phyloP scores from a whole-genome alignment of 2,888 invertebrate species.

The Drosophila lacicola region DNA sequence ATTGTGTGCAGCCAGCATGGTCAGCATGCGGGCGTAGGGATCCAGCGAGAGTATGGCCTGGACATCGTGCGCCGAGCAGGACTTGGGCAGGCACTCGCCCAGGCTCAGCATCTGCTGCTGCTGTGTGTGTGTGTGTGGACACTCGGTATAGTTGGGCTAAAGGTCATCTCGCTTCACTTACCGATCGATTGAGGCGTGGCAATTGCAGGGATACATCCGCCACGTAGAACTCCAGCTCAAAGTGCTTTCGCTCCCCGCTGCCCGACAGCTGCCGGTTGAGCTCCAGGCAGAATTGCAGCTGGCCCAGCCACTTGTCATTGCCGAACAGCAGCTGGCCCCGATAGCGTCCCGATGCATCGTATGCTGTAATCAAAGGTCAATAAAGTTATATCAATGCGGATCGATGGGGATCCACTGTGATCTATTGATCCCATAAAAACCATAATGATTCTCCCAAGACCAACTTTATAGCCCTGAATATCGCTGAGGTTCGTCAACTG shows the following conservation, averaged over 20 bases:
- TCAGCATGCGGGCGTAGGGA: slow-evolving; percentile 81
- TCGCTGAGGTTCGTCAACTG: too few relatives aligned
- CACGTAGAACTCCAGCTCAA: slow-evolving; percentile 83
- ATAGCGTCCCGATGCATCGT: slow-evolving; percentile 92
- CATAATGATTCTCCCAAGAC: too few relatives aligned
- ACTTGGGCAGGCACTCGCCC: slow-evolving; percentile 91
- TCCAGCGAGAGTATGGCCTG: slow-evolving; percentile 84
- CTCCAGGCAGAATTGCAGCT: slow-evolving; percentile 89
- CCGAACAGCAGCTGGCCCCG: slow-evolving; percentile 91
- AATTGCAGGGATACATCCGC: slow-evolving; percentile 77
- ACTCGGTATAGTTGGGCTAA: background rate
- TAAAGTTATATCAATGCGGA: background rate
- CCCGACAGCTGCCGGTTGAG: slow-evolving; percentile 78
- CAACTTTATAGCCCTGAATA: too few relatives aligned
- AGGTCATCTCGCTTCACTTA: slow-evolving; percentile 39
- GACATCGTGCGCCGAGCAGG: slow-evolving; percentile 88
- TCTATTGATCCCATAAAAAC: background rate
- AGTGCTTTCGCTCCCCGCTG: slow-evolving; percentile 76
- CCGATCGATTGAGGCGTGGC: slow-evolving; percentile 74
- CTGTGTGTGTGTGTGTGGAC: background rate
- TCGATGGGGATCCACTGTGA: background rate
- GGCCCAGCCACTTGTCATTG: slow-evolving; percentile 93
- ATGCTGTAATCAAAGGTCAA: slow-evolving; percentile 86
- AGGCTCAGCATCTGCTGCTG: slow-evolving; percentile 89
- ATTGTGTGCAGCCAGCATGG: slow-evolving; percentile 60